Evolutionary conservation across 2,797 vertebrate species (phyloP).

Genomic region (Australoheros facetus): DNA sequence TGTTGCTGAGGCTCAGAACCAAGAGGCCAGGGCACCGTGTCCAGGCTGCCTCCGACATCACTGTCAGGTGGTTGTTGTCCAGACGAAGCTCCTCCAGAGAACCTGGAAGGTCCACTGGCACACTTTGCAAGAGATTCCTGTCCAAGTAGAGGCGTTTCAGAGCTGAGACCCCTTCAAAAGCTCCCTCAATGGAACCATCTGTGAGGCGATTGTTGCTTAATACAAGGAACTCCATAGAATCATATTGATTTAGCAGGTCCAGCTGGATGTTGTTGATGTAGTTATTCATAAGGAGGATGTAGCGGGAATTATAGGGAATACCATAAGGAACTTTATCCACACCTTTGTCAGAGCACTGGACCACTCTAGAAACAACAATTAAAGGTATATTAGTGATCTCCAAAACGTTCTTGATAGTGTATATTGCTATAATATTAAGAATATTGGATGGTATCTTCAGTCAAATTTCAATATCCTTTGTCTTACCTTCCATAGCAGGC

Average conservation of each 20-base stretch:
- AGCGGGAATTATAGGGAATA: slow-evolving; percentile 75
- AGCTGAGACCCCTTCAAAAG: slow-evolving; percentile 59
- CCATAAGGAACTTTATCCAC: slow-evolving; percentile 73
- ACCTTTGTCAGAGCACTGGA: slow-evolving; percentile 81
- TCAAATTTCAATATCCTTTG: background rate
- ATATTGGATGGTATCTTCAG: background rate
- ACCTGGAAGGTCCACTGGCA: slow-evolving; percentile 58
- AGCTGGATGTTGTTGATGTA: slow-evolving; percentile 69
- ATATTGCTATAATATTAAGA: background rate
- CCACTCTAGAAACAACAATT: slow-evolving; percentile 64
- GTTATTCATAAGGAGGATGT: slow-evolving; percentile 80
- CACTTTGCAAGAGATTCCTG: slow-evolving; percentile 58
- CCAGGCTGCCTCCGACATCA: slow-evolving; percentile 64
- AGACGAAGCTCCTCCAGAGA: slow-evolving; percentile 73
- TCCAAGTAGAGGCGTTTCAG: slow-evolving; percentile 70
- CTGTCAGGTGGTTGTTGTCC: slow-evolving; percentile 67
- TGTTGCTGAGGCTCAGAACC: slow-evolving; percentile 75
- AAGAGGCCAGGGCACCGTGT: slow-evolving; percentile 49
- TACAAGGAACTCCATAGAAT: slow-evolving; percentile 73
- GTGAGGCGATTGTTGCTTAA: slow-evolving; percentile 77
- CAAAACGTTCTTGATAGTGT: too few relatives aligned
- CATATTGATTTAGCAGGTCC: slow-evolving; percentile 69
- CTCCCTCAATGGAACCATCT: slow-evolving; percentile 63
- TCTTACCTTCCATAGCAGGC: slow-evolving; percentile 75
- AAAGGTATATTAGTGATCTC: background rate